Base-by-base conservation (phyloP, 1,140 invertebrate genomes). In the Panulirus ornatus region DNA sequence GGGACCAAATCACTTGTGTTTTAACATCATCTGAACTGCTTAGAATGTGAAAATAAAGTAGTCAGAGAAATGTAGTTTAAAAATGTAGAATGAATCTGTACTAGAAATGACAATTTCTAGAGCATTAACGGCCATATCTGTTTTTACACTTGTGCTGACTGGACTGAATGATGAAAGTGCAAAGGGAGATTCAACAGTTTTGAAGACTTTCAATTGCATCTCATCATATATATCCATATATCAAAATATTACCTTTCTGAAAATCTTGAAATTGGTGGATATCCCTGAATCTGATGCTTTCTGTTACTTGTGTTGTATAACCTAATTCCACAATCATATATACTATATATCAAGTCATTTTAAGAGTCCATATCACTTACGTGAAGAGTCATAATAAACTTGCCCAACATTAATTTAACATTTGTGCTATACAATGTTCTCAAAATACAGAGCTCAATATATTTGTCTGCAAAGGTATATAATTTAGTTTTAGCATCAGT, bases 1-100 rank as follows among this genome's bases (percentile, higher is more conserved):
- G 84, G 84, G 84, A 86, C 84, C 84, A 86, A 86, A 86, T 86
- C 63, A 54, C 44, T 38, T 44, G 83, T 85, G 51, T 54, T 54
- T 54, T 19, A 14, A 54, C 51, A 54, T 54, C 9, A 54, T n/a
- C 51, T 54, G 51, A 54, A 14, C 8, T 16, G 51, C 22, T 22
- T 54, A 22, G 51, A 54, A 54, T 54, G 22, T 22, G 19, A 66
- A 66, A 66, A 66, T 66, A 66, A 66, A 66, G 30, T 66, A 66
- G 58, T 66, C n/a, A 66, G 30, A 9, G 40, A 40, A 83, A 83
- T 58, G 66, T 30, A 54, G 22, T 54, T 34, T 54, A 81, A 36
- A n/a, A 38, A 63, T 38, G 51, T n/a, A 83, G 58, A 82, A 11
- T 63, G 47, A 83, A 47, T 36, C 22, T 38, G 58, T 63, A 66